These are phyloP conservation scores for Bufo bufo DNA, from an alignment of 2,113 vertebrate genomes.

Conservation along the genomic window DNA sequence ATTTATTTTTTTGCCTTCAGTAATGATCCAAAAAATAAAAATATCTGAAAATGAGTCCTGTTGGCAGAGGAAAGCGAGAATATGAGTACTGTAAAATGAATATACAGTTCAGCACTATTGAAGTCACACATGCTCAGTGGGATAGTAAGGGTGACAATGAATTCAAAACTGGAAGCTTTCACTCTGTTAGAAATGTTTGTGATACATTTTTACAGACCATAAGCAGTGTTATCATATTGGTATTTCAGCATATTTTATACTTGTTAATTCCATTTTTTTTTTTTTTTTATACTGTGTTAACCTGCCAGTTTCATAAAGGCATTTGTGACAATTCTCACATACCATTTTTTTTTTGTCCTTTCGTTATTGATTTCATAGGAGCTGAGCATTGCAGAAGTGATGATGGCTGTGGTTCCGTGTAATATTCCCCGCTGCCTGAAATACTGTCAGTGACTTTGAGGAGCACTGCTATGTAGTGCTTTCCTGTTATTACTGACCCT, in stretches of 20 bases:
- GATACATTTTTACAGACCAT: constrained; percentile 67
- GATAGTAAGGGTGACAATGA: constrained; percentile 60
- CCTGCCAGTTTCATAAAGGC: constrained; percentile 69
- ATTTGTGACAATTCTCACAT: constrained; percentile 69
- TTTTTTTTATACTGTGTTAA: constrained; percentile 65
- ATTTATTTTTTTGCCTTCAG: constrained; percentile 86
- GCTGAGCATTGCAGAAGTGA: constrained; percentile 42
- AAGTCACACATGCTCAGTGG: constrained; percentile 69
- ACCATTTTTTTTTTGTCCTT: constrained; percentile 71
- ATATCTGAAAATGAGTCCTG: constrained; percentile 74
- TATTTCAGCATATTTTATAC: constrained; percentile 70
- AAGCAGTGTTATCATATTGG: constrained; percentile 75
- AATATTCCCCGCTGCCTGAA: constrained; percentile 51
- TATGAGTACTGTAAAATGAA: constrained; percentile 59
- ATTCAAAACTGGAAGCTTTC: constrained; percentile 82
- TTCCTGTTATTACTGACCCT: constrained; percentile 45
- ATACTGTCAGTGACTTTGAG: constrained; percentile 53
- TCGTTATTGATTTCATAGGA: constrained; percentile 52
- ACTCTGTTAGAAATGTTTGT: constrained; percentile 68
- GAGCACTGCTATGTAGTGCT: constrained; percentile 58
- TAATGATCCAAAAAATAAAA: constrained; percentile 73
- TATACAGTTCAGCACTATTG: constrained; percentile 65
- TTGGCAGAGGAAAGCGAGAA: constrained; percentile 71
- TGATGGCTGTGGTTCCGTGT: constrained; percentile 46
- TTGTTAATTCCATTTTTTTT: constrained; percentile 69